Percentiles rank a stretch among this genome's conserved stretches.
phyloP scores from a whole-genome alignment of 2,797 vertebrate species.

The Gymnothorax javanicus region DNA sequence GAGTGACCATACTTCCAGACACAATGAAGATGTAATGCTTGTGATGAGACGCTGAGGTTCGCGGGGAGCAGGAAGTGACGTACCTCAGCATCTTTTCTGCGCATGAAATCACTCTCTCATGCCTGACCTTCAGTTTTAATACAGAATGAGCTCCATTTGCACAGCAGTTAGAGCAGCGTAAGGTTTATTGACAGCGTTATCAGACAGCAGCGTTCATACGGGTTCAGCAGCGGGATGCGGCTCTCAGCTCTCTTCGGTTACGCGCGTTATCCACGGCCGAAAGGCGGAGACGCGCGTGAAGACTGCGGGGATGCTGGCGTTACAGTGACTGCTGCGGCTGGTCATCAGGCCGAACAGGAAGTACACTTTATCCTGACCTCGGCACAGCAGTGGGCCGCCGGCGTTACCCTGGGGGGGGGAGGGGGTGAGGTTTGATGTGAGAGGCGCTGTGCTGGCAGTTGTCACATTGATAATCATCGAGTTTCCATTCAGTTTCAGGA shows the following conservation, averaged over 20 bases:
- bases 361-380: conserved; percentile 50
- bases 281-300: conserved; percentile 60
- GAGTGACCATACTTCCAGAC: neutral
- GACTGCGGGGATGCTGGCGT: conserved; percentile 56
- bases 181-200: neutral
- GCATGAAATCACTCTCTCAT: neutral
- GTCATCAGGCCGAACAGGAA: conserved; percentile 68
- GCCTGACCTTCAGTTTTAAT: neutral
- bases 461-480: neutral
- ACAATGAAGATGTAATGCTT: neutral
- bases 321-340: conserved; percentile 59
- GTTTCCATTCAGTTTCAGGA: too few species aligned
- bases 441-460: neutral
- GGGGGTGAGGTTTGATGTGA: neutral
- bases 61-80: neutral
- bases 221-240: neutral
- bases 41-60: neutral
- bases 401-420: conserved; percentile 59
- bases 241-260: conserved; percentile 36
- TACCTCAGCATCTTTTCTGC: neutral
- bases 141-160: neutral
- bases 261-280: conserved; percentile 53
- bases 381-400: conserved; percentile 66
- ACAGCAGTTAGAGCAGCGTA: too few species aligned
- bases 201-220: neutral